These are phyloP conservation scores for Gallinago paraguaiae DNA, from an alignment of 2,113 vertebrate species.

Conservation along the genomic window DNA sequence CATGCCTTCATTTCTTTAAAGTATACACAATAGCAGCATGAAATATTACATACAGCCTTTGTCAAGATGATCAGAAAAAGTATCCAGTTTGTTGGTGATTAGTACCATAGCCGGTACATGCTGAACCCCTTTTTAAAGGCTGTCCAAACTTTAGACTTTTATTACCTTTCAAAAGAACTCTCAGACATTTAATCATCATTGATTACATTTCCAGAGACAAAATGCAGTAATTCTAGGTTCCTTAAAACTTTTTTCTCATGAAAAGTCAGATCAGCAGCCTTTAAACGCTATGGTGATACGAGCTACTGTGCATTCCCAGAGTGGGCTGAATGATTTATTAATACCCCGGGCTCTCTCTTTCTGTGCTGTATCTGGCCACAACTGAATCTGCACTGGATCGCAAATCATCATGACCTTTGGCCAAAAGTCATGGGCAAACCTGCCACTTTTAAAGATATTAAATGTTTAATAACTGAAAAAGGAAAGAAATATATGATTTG, in stretches of 20 bases:
- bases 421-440: not conserved
- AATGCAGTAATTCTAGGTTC: not conserved
- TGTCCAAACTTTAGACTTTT: not conserved
- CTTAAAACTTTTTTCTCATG: not conserved
- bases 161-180: not conserved
- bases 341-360: not conserved
- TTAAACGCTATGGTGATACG: not conserved
- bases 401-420: conserved; percentile 5
- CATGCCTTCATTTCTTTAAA: not conserved
- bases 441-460: conserved; percentile 4
- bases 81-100: not conserved
- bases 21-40: not conserved
- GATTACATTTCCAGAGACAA: not conserved
- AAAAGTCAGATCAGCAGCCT: not conserved
- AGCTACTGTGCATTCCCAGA: not conserved
- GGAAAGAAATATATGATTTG: not conserved
- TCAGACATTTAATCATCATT: not conserved
- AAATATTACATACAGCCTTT: not conserved
- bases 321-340: conserved; percentile 23
- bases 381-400: not conserved
- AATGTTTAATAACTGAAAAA: not conserved
- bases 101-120: not conserved
- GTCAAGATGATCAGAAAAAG: not conserved
- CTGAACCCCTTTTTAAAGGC: not conserved
- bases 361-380: not conserved